Evolutionary conservation across 2,888 invertebrate species (phyloP), one percentile per base, ranked within the genome.

Genomic region (Stomorhina lunata): DNA sequence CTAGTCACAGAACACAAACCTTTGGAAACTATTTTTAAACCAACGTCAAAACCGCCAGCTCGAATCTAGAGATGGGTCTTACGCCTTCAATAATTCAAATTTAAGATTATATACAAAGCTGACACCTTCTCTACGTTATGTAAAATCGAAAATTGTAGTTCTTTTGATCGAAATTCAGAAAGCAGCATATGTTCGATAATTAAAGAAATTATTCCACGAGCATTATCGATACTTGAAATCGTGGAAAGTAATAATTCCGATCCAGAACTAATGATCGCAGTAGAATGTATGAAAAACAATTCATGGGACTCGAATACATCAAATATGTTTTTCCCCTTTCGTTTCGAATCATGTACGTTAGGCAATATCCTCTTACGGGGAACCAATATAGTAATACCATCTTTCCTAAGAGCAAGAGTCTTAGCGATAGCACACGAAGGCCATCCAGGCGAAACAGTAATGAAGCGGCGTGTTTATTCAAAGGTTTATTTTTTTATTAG

Each of bases 1-100:
- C 34, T 85, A 7, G 83, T 79, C 1, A 82, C 82, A 7, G 84
- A 84, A 66, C 84, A 83, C 48, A 84, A 84, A 48, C 83, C 81
- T 12, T 40, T 84, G 6, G 80, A 84, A 43, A 63, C 80, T 12
- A 84, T 85, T 72, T 84, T 84, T 32, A 85, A 85, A 15, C 81
- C 84, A 7, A 78, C 25, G 48, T 22, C 48, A 1, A 57, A 57
- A 15, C 57, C 57, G n/a, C 15, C n/a, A 25, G 71, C 57, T 29
- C 48, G 71, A 3, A 27, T 53, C 7, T 12, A 53, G 15, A 73
- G 73, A 61, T 65, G 57, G 27, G 76, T 83, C 0, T 48, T 83
- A 25, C 32, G 80, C 2, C 61, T 83, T 7, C 80, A 78, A 66
- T 43, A 72, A 0, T 73, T 69, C 22, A 79, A 80, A 17, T 72